Conservation (phyloP, 2,113 vertebrate species). For the Thermophis baileyi region DNA sequence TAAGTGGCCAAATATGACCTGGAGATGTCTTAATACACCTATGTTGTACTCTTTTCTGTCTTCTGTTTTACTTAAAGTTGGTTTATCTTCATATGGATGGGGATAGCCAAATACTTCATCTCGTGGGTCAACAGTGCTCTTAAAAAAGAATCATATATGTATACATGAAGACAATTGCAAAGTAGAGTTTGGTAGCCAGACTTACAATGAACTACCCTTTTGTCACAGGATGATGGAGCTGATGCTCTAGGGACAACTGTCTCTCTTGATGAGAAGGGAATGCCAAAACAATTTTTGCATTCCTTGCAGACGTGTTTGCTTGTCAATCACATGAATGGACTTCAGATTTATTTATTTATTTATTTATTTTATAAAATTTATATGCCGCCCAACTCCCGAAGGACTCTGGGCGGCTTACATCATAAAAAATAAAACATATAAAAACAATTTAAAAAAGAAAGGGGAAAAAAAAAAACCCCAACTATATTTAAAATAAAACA, state of each 20-base stretch:
- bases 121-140: conserved; percentile 96
- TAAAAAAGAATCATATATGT: conserved; percentile 41
- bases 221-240: background rate
- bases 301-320: background rate
- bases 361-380: too few species aligned
- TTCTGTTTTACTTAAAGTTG: conserved; percentile 90
- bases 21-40: conserved; percentile 95
- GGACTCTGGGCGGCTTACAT: too few species aligned
- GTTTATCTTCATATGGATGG: conserved; percentile 97
- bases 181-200: background rate
- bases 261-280: background rate
- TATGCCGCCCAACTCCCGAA: too few species aligned
- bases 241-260: background rate
- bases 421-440: too few species aligned
- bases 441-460: too few species aligned
- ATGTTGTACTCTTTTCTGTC: conserved; percentile 99
- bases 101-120: conserved; percentile 98
- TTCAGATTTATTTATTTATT: too few species aligned
- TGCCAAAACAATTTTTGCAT: background rate
- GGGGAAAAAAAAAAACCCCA: too few species aligned
- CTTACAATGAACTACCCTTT: background rate
- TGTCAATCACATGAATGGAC: background rate
- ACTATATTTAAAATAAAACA: too few species aligned
- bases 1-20: conserved; percentile 97
- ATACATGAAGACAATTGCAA: background rate